Evolutionary conservation across 2,888 invertebrate genomes (phyloP).

Genomic region (Epirrhoe alternata): DNA sequence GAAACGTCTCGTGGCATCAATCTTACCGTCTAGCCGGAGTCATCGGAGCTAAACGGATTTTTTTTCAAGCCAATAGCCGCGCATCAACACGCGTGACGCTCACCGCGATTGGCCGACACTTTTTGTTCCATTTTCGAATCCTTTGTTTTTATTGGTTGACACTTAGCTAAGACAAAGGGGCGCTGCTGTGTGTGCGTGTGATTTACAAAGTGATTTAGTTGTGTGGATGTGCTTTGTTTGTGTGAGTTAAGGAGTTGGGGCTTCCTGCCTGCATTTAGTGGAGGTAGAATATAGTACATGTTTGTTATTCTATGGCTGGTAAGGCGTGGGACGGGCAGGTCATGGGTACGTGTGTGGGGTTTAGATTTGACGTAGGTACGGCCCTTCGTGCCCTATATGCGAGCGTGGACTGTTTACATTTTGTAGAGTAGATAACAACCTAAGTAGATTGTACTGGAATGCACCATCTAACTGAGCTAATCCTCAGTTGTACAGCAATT

Average conservation of each 20-base stretch:
- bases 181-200: constrained; percentile 74
- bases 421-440: constrained; percentile 4
- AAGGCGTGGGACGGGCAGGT: constrained; percentile 63
- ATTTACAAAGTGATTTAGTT: constrained; percentile 56
- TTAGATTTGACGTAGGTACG: constrained; percentile 78
- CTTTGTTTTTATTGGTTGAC: constrained; percentile 86
- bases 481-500: too few relatives aligned
- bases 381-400: constrained; percentile 66
- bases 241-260: constrained; percentile 80
- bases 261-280: constrained; percentile 66
- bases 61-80: constrained; percentile 83
- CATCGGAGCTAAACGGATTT: constrained; percentile 83
- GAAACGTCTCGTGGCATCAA: constrained; percentile 70
- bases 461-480: background rate
- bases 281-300: constrained; percentile 34
- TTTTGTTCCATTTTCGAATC: constrained; percentile 84
- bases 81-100: constrained; percentile 83
- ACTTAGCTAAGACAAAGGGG: constrained; percentile 86
- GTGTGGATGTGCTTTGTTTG: constrained; percentile 56
- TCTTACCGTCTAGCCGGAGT: constrained; percentile 79
- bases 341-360: constrained; percentile 69
- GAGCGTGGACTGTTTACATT: constrained; percentile 72
- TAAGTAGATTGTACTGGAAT: background rate
- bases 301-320: constrained; percentile 35
- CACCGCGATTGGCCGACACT: constrained; percentile 80